Evolutionary conservation across 2,113 vertebrate species (phyloP).

Genomic region (Mormyrus iriodes): DNA sequence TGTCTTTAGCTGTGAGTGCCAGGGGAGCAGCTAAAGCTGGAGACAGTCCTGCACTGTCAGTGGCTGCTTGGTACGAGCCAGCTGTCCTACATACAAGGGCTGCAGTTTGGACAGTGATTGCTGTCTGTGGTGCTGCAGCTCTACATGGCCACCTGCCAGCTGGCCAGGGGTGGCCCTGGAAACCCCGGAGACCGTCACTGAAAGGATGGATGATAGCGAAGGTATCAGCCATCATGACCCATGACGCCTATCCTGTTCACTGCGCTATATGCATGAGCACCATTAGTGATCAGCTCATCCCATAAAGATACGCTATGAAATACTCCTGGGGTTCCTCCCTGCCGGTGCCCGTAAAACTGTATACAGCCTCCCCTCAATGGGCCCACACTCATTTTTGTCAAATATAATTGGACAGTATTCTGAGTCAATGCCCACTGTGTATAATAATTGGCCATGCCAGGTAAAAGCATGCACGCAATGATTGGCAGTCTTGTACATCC

Average conservation of each 20-base stretch:
- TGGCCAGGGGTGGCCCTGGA: not conserved
- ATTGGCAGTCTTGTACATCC: not conserved
- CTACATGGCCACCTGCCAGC: not conserved
- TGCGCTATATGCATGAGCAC: not conserved
- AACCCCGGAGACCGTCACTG: not conserved
- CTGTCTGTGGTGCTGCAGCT: not conserved
- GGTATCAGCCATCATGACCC: not conserved
- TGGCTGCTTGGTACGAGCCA: not conserved
- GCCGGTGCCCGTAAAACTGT: not conserved
- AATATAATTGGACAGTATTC: not conserved
- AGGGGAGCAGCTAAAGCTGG: not conserved
- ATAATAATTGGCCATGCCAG: not conserved
- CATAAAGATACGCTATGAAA: not conserved
- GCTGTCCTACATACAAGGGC: not conserved
- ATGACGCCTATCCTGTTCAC: not conserved
- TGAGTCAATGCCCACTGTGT: not conserved
- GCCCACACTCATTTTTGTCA: not conserved
- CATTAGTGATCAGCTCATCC: not conserved
- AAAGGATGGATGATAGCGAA: not conserved
- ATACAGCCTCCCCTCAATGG: not conserved
- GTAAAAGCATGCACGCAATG: not conserved
- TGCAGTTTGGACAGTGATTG: not conserved
- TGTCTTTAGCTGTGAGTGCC: not conserved
- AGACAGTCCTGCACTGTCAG: not conserved
- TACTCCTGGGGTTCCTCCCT: no score